Evolutionary conservation across 2,888 invertebrate genomes (phyloP), one percentile per base, ranked within the genome.

Genomic region (Oasisia sp.): DNA sequence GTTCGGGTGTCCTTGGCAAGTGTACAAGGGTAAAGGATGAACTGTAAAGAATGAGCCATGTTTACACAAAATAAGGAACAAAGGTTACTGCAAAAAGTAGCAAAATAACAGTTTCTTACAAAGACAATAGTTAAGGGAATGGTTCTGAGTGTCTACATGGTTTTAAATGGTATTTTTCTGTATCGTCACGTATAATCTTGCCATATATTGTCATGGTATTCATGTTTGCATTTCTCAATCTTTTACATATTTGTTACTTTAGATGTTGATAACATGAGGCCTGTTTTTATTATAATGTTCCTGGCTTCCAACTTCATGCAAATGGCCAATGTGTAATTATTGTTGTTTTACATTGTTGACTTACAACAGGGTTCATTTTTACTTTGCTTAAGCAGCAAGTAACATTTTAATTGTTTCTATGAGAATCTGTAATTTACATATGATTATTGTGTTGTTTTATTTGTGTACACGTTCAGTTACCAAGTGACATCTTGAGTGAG

Each of bases 1-100:
- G 94, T 32, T 91, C 92, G 8, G 94, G 94, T 12, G 90, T 94
- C 7, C 92, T 91, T 19, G 94, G 93, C 7, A 92, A 93, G 32
- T 94, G 94, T 91, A 91, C 45, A 44, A 90, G 50, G 32, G 50
- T n/a, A 38, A 90, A 92, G 56, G 74, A 74, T 74, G 74, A 74
- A 74, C 74, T 74, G 1, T 74, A 74, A 74, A 38, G 38, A 74
- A 27, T 7, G 19, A n/a, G 3, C 19, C 1, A 4, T 74, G 19
- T 74, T n/a, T 74, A 27, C 27, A 74, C 74, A 14, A 27, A 74
- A 74, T 74, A n/a, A 74, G 74, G 74, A n/a, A 19, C 74, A 74
- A 27, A 74, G 27, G 74, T 74, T 74, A 19, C 14, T 74, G n/a
- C 74, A 74, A 27, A 74, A 27, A 74, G 74, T 74, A 19, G 7